Conservation (phyloP, 2,797 vertebrate genomes). For the Glossophaga mutica region DNA sequence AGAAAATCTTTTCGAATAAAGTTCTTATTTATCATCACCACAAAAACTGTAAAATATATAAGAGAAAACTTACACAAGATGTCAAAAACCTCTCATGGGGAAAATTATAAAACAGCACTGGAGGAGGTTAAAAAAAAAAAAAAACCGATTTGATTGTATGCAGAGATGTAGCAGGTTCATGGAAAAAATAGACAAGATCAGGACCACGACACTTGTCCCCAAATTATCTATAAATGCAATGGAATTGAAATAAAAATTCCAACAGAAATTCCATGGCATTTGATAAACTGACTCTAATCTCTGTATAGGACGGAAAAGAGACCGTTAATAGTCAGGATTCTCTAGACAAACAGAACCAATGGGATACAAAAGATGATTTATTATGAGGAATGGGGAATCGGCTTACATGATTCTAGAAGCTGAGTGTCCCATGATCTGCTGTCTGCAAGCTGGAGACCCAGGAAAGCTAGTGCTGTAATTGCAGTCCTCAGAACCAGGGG, state of each 20-base stretch:
- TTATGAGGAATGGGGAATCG: background rate
- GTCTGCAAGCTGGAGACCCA: background rate
- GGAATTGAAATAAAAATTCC: slow-evolving; percentile 12
- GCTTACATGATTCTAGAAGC: background rate
- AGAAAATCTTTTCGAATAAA: background rate
- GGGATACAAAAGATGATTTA: background rate
- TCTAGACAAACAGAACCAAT: background rate
- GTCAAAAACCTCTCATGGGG: background rate
- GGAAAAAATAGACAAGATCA: background rate
- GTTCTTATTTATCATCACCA: slow-evolving; percentile 19
- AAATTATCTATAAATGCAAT: background rate
- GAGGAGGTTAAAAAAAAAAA: background rate
- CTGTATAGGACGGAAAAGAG: background rate
- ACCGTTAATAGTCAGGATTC: background rate
- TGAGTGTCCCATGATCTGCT: background rate
- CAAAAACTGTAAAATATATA: background rate
- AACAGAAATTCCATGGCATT: background rate
- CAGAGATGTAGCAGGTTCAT: background rate
- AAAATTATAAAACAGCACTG: background rate
- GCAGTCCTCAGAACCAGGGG: background rate
- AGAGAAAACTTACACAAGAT: background rate
- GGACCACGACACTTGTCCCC: background rate
- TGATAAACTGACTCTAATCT: background rate
- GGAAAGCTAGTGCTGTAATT: background rate
- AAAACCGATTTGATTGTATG: background rate